Evolutionary conservation across 2,797 vertebrate genomes (phyloP), one percentile per base, ranked within the genome.

Genomic region (Gymnoscopelus microlampas): DNA sequence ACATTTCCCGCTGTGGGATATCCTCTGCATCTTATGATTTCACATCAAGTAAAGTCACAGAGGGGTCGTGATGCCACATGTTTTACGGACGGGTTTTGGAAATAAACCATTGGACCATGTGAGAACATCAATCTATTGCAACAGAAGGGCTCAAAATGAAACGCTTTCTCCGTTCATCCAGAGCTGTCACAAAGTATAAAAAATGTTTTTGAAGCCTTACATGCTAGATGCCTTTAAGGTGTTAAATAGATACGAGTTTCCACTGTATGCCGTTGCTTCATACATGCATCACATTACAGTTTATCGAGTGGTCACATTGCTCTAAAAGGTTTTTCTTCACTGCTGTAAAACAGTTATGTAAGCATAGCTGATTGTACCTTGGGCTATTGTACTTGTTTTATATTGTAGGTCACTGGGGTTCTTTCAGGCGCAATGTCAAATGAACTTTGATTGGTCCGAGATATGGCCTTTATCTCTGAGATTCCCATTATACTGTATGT

Each of bases 321-420:
- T 6, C 9, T 32, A 5, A 3, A 57, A 0, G 59, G 2, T 15
- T 23, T 24, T 8, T 35, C 29, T 35, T 26, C 53, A 11, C 12
- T 65, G 3, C 11, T 66, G 8, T 57, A 12, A 49, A 24, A 47
- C 62, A 53, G 49, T 68, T 74, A 57, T 53, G 51, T 80, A 76
- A 74, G 44, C 32, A 47, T 53, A 61, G 47, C 8, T 68, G 71
- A 59, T 61, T 63, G 63, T 15, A 54, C 62, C 55, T 66, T 11
- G 53, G 39, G 55, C 67, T 68, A 50, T 32, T 11, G 60, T 61
- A 49, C 44, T 71, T 39, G 72, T 68, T 70, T 15, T 60, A 23
- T 51, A 70, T 74, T 79, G 62, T 76, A 81, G 78, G 86, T 81
- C 76, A 85, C 72, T 81, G 66, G 76, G 76, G 76, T 87, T 83